These are phyloP conservation scores for Cryptocheilus praepositus DNA, from an alignment of 2,888 invertebrate species.

Conservation along the genomic window DNA sequence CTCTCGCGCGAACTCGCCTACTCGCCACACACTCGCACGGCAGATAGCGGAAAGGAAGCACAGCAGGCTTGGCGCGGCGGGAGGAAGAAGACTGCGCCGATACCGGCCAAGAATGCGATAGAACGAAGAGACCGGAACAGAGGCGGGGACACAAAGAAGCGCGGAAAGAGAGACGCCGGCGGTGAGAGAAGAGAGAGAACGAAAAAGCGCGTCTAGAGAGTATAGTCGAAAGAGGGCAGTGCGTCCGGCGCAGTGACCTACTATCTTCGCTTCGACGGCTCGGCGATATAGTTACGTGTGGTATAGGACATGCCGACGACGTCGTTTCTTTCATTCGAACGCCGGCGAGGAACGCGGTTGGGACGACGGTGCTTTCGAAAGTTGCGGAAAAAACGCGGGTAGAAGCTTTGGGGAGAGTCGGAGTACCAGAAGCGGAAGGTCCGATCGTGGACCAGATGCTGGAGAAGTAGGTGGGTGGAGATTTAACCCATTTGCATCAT, in stretches of 20 bases:
- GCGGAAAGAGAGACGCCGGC: conserved; percentile 17
- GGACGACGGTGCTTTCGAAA: too few relatives aligned
- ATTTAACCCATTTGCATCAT: too few relatives aligned
- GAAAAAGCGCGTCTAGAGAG: conserved; percentile 54
- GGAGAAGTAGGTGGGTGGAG: too few relatives aligned
- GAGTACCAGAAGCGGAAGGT: too few relatives aligned
- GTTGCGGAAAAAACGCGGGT: too few relatives aligned
- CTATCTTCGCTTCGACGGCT: conserved; percentile 72
- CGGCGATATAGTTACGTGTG: conserved; percentile 40
- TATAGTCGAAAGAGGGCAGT: conserved; percentile 68
- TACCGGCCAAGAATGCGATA: neutral
- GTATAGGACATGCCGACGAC: conserved; percentile 1
- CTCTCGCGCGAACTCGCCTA: conserved; percentile 50
- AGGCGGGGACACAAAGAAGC: conserved; percentile 26
- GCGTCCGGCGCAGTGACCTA: conserved; percentile 74
- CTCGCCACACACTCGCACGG: conserved; percentile 21
- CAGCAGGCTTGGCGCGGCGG: conserved; percentile 8
- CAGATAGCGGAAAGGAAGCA: neutral
- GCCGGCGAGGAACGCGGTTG: conserved; percentile 6
- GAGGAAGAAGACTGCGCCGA: conserved; percentile 32
- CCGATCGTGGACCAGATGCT: too few relatives aligned
- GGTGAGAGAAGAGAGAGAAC: conserved; percentile 20
- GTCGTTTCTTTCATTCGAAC: conserved; percentile 30
- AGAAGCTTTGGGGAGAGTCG: too few relatives aligned
- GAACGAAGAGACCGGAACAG: conserved; percentile 11